These are phyloP conservation scores for Polydrusus cervinus DNA, from an alignment of 2,888 invertebrate species.

Conservation along the genomic window DNA sequence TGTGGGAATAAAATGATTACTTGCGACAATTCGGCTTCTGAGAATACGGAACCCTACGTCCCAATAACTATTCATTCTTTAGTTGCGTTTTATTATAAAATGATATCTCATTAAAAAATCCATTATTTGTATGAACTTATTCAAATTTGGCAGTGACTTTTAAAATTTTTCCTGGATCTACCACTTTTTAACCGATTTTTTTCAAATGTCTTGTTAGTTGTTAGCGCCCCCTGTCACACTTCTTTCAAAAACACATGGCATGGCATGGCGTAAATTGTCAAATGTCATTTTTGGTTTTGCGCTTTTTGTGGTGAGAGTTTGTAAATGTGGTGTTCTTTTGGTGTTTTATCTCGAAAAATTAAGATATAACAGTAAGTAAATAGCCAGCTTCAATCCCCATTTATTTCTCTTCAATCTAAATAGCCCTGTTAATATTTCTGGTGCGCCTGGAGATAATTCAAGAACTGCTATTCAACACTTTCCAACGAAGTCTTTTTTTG, in stretches of 20 bases:
- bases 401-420: neutral
- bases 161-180: no score
- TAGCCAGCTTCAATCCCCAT: neutral
- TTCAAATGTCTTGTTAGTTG: neutral
- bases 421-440: neutral
- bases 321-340: slow-evolving; percentile 72
- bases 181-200: neutral
- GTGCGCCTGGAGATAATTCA: neutral
- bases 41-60: no score
- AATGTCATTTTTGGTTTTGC: slow-evolving; percentile 67
- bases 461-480: slow-evolving; percentile 24
- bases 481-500: slow-evolving; percentile 25
- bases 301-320: slow-evolving; percentile 70
- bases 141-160: no score
- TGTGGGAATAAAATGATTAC: no score
- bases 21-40: no score
- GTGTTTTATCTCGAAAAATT: slow-evolving; percentile 73
- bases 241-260: slow-evolving; percentile 15
- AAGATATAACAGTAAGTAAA: slow-evolving; percentile 63
- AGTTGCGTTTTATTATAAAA: no score
- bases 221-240: slow-evolving; percentile 13
- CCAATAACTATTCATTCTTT: no score
- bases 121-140: no score
- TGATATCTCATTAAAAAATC: no score
- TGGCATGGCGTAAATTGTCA: slow-evolving; percentile 38